phyloP scores from a whole-genome alignment of 1,140 invertebrate species.

The Drosophila mayri region DNA sequence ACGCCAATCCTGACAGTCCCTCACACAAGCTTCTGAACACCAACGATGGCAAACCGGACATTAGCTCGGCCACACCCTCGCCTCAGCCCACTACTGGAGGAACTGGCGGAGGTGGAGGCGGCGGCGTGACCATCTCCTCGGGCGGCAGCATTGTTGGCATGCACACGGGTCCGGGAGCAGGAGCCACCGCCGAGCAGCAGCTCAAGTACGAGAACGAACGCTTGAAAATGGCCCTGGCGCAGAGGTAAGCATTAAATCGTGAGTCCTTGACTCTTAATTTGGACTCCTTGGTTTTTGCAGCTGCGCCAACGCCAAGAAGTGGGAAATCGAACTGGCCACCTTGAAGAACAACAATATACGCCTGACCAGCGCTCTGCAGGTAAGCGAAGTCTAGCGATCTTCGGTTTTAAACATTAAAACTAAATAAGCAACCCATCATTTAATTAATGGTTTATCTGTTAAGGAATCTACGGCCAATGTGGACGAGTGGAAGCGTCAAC shows the following conservation, averaged over 20 bases:
- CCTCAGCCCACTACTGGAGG: conserved; percentile 59
- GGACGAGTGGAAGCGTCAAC: conserved; percentile 98
- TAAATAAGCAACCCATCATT: not conserved
- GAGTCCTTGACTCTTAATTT: not conserved
- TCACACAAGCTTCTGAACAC: conserved; percentile 80
- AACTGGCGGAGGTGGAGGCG: conserved; percentile 34
- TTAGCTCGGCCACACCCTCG: conserved; percentile 71
- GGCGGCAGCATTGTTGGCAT: conserved; percentile 78
- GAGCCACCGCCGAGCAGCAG: conserved; percentile 91
- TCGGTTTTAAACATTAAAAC: not conserved
- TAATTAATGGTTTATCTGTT: not conserved
- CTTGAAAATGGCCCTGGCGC: conserved; percentile 96
- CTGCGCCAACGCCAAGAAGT: conserved; percentile 98
- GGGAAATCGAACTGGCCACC: conserved; percentile 98
- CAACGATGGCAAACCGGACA: conserved; percentile 66
- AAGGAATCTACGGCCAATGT: conserved; percentile 98
- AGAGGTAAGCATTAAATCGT: conserved; percentile 89
- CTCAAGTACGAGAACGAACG: conserved; percentile 99
- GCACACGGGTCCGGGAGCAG: conserved; percentile 77
- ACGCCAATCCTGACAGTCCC: conserved; percentile 84
- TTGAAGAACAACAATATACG: conserved; percentile 98
- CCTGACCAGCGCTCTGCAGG: conserved; percentile 96
- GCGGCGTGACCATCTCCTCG: conserved; percentile 70
- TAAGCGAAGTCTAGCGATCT: conserved; percentile 10
- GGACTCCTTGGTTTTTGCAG: conserved; percentile 86